Conservation (phyloP, 2,113 vertebrate genomes). For the Manacus vitellinus region DNA sequence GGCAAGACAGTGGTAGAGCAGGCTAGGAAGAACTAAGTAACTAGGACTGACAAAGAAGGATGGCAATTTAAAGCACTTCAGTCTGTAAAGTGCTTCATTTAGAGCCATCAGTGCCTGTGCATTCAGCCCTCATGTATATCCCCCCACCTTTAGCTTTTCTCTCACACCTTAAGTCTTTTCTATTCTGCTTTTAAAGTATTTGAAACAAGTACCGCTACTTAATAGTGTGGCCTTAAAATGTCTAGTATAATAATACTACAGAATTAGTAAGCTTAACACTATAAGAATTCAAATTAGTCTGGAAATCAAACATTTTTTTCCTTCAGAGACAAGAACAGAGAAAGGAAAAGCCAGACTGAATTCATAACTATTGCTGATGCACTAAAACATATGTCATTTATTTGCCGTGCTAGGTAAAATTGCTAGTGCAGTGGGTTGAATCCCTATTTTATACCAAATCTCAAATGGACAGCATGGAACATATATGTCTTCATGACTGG, state of each 20-base stretch:
- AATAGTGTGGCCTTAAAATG: not conserved
- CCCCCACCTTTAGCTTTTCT: not conserved
- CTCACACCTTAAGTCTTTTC: not conserved
- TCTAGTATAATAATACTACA: not conserved
- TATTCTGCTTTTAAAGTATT: not conserved
- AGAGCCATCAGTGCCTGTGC: not conserved
- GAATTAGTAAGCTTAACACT: not conserved
- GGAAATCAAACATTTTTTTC: not conserved
- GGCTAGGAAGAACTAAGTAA: not conserved
- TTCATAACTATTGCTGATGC: not conserved
- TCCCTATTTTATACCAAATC: not conserved
- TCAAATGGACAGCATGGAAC: not conserved
- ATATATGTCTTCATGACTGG: not conserved
- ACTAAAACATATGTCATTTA: not conserved
- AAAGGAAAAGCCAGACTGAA: not conserved
- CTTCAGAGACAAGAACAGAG: not conserved
- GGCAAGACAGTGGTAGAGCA: conserved; percentile 6
- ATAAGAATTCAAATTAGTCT: not conserved
- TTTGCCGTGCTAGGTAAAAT: not conserved
- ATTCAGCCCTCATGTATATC: not conserved
- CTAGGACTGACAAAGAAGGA: not conserved
- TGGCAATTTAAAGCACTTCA: not conserved
- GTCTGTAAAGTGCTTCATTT: conserved; percentile 10
- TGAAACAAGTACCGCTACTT: not conserved
- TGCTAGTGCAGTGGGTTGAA: not conserved